phyloP scores from a whole-genome alignment of 2,797 vertebrate genomes.

The Morelia viridis region DNA sequence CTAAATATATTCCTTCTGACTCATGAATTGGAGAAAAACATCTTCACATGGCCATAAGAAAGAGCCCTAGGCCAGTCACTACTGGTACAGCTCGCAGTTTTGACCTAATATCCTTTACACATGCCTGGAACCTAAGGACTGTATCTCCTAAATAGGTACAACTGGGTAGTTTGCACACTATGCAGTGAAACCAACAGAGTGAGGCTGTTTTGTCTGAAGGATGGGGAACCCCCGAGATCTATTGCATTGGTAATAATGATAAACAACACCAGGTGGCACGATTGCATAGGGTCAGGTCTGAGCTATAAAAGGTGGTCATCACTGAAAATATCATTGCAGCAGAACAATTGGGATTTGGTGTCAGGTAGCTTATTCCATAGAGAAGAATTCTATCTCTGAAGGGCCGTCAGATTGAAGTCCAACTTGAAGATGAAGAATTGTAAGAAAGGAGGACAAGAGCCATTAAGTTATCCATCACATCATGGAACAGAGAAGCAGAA shows the following conservation, averaged over 20 bases:
- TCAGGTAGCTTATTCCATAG: neutral
- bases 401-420: neutral
- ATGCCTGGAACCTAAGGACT: neutral
- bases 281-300: neutral
- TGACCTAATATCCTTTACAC: neutral
- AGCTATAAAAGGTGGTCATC: neutral
- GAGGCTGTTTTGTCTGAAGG: neutral
- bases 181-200: neutral
- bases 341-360: neutral
- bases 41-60: neutral
- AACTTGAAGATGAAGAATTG: neutral
- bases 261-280: constrained; percentile 6
- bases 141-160: neutral
- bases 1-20: neutral
- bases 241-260: neutral
- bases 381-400: neutral
- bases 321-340: neutral
- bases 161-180: neutral
- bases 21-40: neutral
- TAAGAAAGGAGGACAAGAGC: neutral
- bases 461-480: neutral
- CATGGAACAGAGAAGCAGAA: neutral
- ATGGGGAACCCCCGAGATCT: neutral
- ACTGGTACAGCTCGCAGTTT: neutral
- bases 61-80: neutral